phyloP scores from a whole-genome alignment of 2,797 vertebrate species.

The Peromyscus attwateri region DNA sequence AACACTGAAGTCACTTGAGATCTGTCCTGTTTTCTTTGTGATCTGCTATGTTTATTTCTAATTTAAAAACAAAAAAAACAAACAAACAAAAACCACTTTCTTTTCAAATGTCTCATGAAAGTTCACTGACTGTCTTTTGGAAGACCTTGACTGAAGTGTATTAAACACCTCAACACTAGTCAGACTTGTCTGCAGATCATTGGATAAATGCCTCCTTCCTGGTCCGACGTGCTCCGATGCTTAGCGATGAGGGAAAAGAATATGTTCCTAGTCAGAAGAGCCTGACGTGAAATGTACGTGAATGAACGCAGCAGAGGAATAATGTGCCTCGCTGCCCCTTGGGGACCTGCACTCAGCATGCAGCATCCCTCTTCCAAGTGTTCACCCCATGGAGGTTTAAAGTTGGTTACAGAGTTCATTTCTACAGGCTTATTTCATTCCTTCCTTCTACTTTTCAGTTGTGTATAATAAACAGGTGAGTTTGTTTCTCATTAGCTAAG shows the following conservation, averaged over 20 bases:
- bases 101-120: conserved; percentile 17
- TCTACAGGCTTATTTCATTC: not conserved
- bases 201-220: conserved; percentile 1
- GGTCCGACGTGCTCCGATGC: not conserved
- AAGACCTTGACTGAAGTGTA: not conserved
- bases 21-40: not conserved
- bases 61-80: not conserved
- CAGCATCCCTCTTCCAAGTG: not conserved
- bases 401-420: not conserved
- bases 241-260: not conserved
- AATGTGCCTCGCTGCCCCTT: not conserved
- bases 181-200: not conserved
- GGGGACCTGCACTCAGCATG: not conserved
- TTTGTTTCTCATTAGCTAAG: not conserved
- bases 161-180: not conserved
- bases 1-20: not conserved
- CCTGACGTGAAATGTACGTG: not conserved
- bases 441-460: not conserved
- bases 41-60: not conserved
- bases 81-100: too few species aligned
- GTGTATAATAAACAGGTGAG: not conserved
- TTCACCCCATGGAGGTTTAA: not conserved
- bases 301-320: not conserved
- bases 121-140: not conserved
- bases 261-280: not conserved